phyloP scores from a whole-genome alignment of 2,113 vertebrate species.

The Tachuris rubrigastra region DNA sequence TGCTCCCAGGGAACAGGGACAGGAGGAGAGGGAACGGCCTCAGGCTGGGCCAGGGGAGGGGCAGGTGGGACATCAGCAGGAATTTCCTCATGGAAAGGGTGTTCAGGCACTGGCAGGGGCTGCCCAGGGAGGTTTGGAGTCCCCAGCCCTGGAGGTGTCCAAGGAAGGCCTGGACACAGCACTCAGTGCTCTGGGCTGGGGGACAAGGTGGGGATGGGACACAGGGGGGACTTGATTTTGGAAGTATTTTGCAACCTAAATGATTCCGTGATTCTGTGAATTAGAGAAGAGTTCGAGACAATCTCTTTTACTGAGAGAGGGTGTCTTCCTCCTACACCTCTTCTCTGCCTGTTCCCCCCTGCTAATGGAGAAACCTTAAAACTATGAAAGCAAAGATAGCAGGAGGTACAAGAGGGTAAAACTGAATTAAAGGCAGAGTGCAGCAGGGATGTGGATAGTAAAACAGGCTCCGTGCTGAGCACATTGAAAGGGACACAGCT shows the following conservation, averaged over 20 bases:
- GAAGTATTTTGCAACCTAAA: background rate
- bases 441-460: background rate
- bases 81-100: background rate
- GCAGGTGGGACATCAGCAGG: background rate
- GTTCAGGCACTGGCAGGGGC: background rate
- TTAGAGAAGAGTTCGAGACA: background rate
- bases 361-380: background rate
- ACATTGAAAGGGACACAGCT: background rate
- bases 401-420: background rate
- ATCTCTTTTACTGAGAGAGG: background rate
- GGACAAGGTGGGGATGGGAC: background rate
- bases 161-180: background rate
- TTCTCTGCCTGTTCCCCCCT: background rate
- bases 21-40: background rate
- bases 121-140: background rate
- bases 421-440: background rate
- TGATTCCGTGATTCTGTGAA: background rate
- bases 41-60: background rate
- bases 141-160: background rate
- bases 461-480: background rate
- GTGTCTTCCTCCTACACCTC: background rate
- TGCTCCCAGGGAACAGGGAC: background rate
- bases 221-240: background rate
- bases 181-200: background rate
- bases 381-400: background rate